Base-by-base conservation (phyloP, 2,113 vertebrate genomes). In the Nothobranchius kuhntae region DNA sequence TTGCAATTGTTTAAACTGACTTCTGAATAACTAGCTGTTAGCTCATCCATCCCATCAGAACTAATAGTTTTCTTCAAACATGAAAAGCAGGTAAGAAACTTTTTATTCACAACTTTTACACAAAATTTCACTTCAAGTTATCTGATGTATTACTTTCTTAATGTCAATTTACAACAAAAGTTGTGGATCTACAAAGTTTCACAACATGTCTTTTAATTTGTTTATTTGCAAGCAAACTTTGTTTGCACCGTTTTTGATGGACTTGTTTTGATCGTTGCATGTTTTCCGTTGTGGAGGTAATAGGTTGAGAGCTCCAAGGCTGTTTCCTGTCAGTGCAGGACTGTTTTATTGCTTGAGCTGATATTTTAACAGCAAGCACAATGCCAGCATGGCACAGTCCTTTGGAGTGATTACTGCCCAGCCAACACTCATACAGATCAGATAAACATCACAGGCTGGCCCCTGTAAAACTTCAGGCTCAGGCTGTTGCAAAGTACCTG, bases 401-500 rank as follows among this genome's bases (percentile, higher is more conserved):
- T 65, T 48, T 30, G 26, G 50, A 65, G 67, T 56, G 69, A 73
- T 64, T 17, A 55, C 61, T 6, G 24, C 53, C 75, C 75, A 59
- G 53, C 24, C 46, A 35, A 62, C 68, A 11, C 71, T 63, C 11
- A 42, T 17, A 57, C 62, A 64, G 1, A 15, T 12, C 38, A 3
- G 7, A 53, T 53, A 73, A 65, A 71, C 45, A 3, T 52, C 71
- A 70, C 24, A 77, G 44, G 70, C 40, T 24, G 53, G 58, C 30
- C 10, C 30, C 42, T 21, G 58, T 78, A 78, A 81, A 80, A 81
- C 54, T 21, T 61, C 68, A 70, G 65, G 60, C 73, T 54, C 4
- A 1, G 53, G 44, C 69, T 68, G 73, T 74, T 57, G 69, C 59
- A 69, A 50, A 61, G 83, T 77, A 50, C 15, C 55, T 75, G 75